Evolutionary conservation across 1,140 invertebrate genomes (phyloP).

Genomic region (Drosophila seguyi): DNA sequence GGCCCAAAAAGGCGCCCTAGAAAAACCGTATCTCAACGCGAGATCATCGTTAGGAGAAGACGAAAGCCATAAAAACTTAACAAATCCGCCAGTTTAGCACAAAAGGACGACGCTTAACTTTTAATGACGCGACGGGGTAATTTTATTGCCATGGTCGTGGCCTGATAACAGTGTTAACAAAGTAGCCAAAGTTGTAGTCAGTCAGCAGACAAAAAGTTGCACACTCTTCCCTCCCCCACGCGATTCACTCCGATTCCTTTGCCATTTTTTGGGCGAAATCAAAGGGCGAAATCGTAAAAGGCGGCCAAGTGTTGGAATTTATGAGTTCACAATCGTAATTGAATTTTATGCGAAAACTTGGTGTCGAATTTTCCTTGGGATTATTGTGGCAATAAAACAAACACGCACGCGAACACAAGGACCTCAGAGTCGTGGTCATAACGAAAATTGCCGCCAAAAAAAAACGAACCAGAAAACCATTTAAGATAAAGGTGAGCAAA

Average conservation of each 20-base stretch:
- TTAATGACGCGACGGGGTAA: constrained; percentile 64
- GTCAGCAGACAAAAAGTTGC: constrained; percentile 37
- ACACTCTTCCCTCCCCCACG: constrained; percentile 20
- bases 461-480: neutral
- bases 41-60: constrained; percentile 3
- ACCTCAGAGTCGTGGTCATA: constrained; percentile 8
- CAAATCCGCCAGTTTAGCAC: constrained; percentile 60
- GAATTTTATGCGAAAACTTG: constrained; percentile 78
- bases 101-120: constrained; percentile 49
- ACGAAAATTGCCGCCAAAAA: constrained; percentile 50
- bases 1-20: constrained; percentile 25
- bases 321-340: constrained; percentile 74
- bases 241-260: neutral
- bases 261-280: constrained; percentile 43
- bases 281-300: constrained; percentile 69
- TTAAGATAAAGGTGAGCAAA: constrained; percentile 40
- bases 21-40: neutral
- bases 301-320: constrained; percentile 73
- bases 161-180: constrained; percentile 74
- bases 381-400: constrained; percentile 56
- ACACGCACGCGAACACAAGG: constrained; percentile 37
- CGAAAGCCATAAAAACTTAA: constrained; percentile 44
- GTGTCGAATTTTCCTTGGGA: constrained; percentile 35
- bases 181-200: constrained; percentile 36
- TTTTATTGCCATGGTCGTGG: constrained; percentile 60